These are phyloP conservation scores for Oscheius sp. DNA, from an alignment of 1,140 invertebrate species.

Conservation along the genomic window DNA sequence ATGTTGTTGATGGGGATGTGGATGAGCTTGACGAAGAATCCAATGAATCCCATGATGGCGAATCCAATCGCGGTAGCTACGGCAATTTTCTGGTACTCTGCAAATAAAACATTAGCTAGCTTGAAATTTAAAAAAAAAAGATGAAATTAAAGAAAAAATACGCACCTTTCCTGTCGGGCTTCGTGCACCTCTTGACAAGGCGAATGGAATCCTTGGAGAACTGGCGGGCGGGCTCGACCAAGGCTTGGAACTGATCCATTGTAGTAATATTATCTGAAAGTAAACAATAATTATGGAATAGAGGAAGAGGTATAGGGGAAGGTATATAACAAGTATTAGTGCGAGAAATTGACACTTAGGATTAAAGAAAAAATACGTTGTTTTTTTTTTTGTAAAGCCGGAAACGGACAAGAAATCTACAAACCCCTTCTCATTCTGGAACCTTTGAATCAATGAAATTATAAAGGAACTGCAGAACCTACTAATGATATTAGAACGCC, in stretches of 20 bases:
- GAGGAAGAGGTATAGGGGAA: background rate
- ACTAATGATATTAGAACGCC: too few relatives aligned
- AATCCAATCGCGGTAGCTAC: conserved; percentile 99
- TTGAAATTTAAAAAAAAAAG: background rate
- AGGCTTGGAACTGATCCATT: conserved; percentile 96
- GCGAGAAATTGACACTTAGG: background rate
- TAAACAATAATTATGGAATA: background rate
- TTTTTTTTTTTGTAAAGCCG: too few relatives aligned
- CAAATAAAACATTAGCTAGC: conserved; percentile 60
- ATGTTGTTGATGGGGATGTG: conserved; percentile 99
- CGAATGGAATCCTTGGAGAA: conserved; percentile 93
- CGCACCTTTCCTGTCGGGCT: conserved; percentile 95
- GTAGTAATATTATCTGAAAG: background rate
- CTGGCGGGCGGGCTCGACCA: conserved; percentile 87
- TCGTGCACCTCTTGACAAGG: conserved; percentile 96
- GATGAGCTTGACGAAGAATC: conserved; percentile 99
- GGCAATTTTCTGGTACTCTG: conserved; percentile 99
- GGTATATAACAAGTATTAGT: background rate
- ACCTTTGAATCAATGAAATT: too few relatives aligned
- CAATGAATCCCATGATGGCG: conserved; percentile 99
- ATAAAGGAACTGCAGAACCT: too few relatives aligned
- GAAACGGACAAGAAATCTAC: too few relatives aligned
- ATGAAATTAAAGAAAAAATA: conserved; percentile 14
- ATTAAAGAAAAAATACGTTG: too few relatives aligned
- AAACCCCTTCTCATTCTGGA: too few relatives aligned